phyloP scores from a whole-genome alignment of 2,797 vertebrate species.

The Chromis chromis region DNA sequence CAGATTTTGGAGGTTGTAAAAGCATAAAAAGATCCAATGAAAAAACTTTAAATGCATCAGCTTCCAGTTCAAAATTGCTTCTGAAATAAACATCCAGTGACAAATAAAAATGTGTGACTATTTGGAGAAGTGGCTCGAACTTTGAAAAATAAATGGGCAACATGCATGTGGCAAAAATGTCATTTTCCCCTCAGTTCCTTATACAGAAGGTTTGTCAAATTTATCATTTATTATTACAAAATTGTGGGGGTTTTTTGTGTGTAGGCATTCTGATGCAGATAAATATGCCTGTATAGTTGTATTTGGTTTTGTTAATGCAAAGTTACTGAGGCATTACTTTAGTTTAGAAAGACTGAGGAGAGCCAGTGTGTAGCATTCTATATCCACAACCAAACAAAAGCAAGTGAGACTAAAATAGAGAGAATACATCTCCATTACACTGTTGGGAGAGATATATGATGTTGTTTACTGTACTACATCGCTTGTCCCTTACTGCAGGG shows the following conservation, averaged over 20 bases:
- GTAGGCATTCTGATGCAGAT: background rate
- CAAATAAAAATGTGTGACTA: slow-evolving; percentile 28
- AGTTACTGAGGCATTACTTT: slow-evolving; percentile 16
- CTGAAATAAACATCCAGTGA: slow-evolving; percentile 10
- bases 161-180: background rate
- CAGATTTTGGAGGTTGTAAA: slow-evolving; percentile 11
- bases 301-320: slow-evolving; percentile 6
- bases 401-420: slow-evolving; percentile 27
- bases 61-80: slow-evolving; percentile 16
- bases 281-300: background rate
- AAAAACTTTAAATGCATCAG: slow-evolving; percentile 32
- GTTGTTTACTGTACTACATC: slow-evolving; percentile 41
- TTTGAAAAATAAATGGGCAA: slow-evolving; percentile 19
- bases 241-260: too few relatives aligned
- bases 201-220: background rate
- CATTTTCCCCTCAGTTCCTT: background rate
- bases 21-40: slow-evolving; percentile 21
- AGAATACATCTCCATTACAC: slow-evolving; percentile 43
- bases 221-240: background rate
- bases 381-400: slow-evolving; percentile 18
- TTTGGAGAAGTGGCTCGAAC: slow-evolving; percentile 17
- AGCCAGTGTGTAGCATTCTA: slow-evolving; percentile 9
- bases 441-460: slow-evolving; percentile 37
- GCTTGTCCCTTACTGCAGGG: slow-evolving; percentile 38
- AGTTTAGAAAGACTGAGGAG: slow-evolving; percentile 5